phyloP scores from a whole-genome alignment of 2,888 invertebrate species.

The Lamellibrachia satsuma region DNA sequence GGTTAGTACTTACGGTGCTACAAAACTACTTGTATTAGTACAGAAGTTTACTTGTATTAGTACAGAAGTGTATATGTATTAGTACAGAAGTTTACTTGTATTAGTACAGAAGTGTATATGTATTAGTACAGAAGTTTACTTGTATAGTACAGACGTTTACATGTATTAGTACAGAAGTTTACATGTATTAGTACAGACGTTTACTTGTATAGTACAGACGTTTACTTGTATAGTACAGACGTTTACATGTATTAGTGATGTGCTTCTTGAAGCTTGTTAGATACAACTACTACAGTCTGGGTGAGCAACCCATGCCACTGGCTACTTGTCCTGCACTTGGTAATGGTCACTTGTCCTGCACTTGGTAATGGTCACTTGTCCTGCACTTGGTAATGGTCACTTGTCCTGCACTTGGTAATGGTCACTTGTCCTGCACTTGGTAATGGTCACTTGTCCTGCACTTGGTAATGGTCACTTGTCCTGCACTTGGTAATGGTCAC shows the following conservation, averaged over 20 bases:
- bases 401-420: background rate
- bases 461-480: background rate
- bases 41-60: too few species aligned
- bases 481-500: background rate
- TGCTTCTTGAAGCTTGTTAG: background rate
- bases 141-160: too few species aligned
- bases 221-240: background rate
- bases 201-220: background rate
- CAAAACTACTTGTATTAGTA: background rate
- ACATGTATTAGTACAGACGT: too few species aligned
- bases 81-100: too few species aligned
- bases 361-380: background rate
- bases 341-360: background rate
- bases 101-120: too few species aligned
- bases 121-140: too few species aligned
- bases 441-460: background rate
- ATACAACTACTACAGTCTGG: background rate
- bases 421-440: background rate
- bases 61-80: too few species aligned
- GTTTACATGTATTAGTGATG: background rate
- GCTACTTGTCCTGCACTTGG: background rate
- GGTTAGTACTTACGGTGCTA: background rate
- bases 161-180: too few species aligned
- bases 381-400: background rate
- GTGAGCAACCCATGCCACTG: background rate